Percentiles rank a stretch among this genome's conserved stretches.
These are phyloP conservation scores for Temnothorax curvispinosus DNA, from an alignment of 1,140 invertebrate species.

Conservation along the genomic window DNA sequence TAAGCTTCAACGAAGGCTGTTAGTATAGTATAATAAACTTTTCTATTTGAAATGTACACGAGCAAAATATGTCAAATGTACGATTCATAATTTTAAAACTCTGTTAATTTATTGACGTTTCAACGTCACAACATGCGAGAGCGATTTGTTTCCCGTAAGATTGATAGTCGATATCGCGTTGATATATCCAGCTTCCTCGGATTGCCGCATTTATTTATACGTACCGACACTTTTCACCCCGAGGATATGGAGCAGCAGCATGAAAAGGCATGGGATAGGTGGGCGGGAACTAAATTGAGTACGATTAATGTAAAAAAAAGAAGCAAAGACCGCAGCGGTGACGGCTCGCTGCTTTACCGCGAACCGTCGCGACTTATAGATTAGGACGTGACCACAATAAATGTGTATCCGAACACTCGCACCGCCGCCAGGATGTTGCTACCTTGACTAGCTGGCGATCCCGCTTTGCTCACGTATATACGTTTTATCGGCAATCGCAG, in stretches of 20 bases:
- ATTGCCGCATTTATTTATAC: background rate
- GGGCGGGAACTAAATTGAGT: constrained; percentile 69
- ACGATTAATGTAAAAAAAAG: constrained; percentile 75
- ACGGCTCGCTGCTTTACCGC: constrained; percentile 62
- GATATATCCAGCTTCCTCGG: constrained; percentile 6
- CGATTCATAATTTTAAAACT: background rate
- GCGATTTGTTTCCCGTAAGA: constrained; percentile 4
- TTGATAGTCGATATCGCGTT: constrained; percentile 9
- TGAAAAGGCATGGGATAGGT: constrained; percentile 20
- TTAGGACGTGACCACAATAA: constrained; percentile 79
- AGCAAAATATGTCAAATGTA: background rate
- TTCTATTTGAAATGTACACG: background rate
- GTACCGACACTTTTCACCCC: constrained; percentile 21
- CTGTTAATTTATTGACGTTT: background rate
- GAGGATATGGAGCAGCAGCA: background rate
- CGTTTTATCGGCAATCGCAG: constrained; percentile 52
- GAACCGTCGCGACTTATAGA: constrained; percentile 58
- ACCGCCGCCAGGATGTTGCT: background rate
- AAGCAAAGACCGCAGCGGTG: constrained; percentile 53
- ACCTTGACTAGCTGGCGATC: constrained; percentile 2
- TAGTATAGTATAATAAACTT: background rate
- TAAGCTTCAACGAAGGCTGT: background rate
- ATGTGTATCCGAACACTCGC: constrained; percentile 62
- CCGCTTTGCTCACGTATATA: background rate
- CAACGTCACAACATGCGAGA: background rate